Base-by-base conservation (phyloP, 1,140 invertebrate genomes). In the Leptoteleia sp. region DNA sequence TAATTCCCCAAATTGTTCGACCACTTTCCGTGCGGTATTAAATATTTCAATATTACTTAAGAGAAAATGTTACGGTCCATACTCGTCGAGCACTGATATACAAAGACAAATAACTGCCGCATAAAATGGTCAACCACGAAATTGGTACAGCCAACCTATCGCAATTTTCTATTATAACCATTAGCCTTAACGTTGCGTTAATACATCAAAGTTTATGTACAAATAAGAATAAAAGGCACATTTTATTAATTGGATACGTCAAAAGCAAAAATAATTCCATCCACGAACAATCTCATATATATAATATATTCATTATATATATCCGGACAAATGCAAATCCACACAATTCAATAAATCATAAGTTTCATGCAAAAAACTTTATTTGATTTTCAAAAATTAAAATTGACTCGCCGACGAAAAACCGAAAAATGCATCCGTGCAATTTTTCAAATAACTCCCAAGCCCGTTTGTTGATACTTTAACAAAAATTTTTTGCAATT, bases 71-170 rank as follows among this genome's bases (percentile, higher is more conserved):
- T 35, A 35, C 9, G 9, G 15, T 38, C 48, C 16, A 37, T 37
- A 37, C n/a, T 35, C 13, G 8, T 52, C 16, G 17, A 15, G 9
- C 11, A 17, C 47, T 50, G 25, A 47, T 61, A 33, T 19, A 15
- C 25, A 61, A 45, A 61, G 16, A 35, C 15, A 40, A 19, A 35
- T 45, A 45, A 17, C 19, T 43, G 54, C 8, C 54, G 31, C 12
- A 43, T 43, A 59, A 59, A 59, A 59, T 45, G 54, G 54, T 45
- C 27, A 59, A 31, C 27, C 54, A 43, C 54, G 19, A 59, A 59
- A 59, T 45, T 59, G 38, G 40, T 40, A 45, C 15, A 31, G 17
- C 9, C 9, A 25, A 27, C 11, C 54, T 13, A 43, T 43, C 8
- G 13, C 54, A 33, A 59, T 43, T 43, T 59, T 59, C 54, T 19